Evolutionary conservation across 2,888 invertebrate species (phyloP).

Genomic region (Desoria tigrina): DNA sequence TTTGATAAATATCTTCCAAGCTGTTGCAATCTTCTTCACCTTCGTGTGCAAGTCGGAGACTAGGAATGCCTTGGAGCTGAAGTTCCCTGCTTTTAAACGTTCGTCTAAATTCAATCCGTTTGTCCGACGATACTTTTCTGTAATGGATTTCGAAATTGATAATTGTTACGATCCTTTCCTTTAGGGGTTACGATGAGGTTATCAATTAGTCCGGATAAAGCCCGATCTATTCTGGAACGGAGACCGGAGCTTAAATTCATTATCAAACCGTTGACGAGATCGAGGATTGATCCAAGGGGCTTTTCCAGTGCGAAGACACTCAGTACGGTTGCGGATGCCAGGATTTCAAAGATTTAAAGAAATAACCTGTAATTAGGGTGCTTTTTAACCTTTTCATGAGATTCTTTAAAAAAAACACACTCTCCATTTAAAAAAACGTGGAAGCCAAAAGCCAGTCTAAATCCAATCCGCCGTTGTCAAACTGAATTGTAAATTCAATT

Average conservation of each 20-base stretch:
- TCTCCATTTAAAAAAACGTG: no score
- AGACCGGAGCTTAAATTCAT: conserved; percentile 37
- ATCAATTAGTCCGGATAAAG: conserved; percentile 39
- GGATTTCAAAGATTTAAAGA: no score
- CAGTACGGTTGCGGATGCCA: conserved; percentile 21
- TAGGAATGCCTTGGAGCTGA: conserved; percentile 42
- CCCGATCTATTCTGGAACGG: conserved; percentile 33
- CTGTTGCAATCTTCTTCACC: conserved; percentile 49
- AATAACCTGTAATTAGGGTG: no score
- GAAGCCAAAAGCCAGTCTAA: no score
- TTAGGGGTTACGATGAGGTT: conserved; percentile 40
- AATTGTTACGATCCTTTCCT: not conserved
- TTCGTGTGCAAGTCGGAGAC: conserved; percentile 51
- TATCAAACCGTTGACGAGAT: conserved; percentile 39
- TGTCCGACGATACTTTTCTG: not conserved
- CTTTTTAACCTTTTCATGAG: no score
- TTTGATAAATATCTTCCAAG: conserved; percentile 48
- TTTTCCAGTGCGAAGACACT: conserved; percentile 43
- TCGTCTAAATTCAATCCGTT: conserved; percentile 19
- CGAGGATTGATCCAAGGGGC: conserved; percentile 23
- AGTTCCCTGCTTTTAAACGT: conserved; percentile 45
- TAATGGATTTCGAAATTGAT: not conserved
- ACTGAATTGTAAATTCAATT: no score
- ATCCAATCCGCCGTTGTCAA: no score
- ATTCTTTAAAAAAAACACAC: no score